Base-by-base conservation (phyloP, 2,113 vertebrate genomes). In the Elephas maximus region DNA sequence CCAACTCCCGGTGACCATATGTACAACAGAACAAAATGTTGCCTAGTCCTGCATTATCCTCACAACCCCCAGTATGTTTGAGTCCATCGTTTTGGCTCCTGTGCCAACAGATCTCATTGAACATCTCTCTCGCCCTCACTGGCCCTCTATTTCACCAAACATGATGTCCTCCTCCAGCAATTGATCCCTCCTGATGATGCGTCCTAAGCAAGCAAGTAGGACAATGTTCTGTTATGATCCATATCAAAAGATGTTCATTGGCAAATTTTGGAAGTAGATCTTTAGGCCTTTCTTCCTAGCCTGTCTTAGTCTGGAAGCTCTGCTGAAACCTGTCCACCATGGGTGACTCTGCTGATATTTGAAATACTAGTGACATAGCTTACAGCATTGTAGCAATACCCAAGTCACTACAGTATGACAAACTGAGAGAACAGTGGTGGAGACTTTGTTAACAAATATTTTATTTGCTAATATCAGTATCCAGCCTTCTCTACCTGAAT, bases 401-500 rank as follows among this genome's bases (percentile, higher is more conserved):
- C n/a, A 74, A n/a, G 69, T 41, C n/a, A 74, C 73, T 20, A 41
- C 37, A 41, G 73, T 10, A 23, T 9, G 21, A 9, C 73, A 74
- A 21, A 41, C 37, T 21, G 37, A 74, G 0, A 74, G 69, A 21
- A 7, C 5, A 20, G 71, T 74, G 73, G 37, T 17, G 33, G 4
- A 30, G 1, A 62, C 78, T 95, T 74, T 21, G 83, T 71, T 74
- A 81, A 62, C 45, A 95, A 90, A 82, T 92, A 86, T 82, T 92
- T 97, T 88, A 96, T 80, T 94, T 78, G 57, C 65, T 93, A 45
- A 91, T 88, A 91, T 91, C 65, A 83, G 44, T 33, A 82, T 94
- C 62, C 51, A 71, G 0, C 18, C 45, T 88, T 90, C 51, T 73
- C 41, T 73, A 62, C 51, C 63, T 77, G 86, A 90, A 93, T 94